A percentile compares a stretch with the other conserved stretches of the same genome.
These are phyloP conservation scores for Ochotona princeps DNA, from an alignment of 2,113 vertebrate species.

Conservation along the genomic window DNA sequence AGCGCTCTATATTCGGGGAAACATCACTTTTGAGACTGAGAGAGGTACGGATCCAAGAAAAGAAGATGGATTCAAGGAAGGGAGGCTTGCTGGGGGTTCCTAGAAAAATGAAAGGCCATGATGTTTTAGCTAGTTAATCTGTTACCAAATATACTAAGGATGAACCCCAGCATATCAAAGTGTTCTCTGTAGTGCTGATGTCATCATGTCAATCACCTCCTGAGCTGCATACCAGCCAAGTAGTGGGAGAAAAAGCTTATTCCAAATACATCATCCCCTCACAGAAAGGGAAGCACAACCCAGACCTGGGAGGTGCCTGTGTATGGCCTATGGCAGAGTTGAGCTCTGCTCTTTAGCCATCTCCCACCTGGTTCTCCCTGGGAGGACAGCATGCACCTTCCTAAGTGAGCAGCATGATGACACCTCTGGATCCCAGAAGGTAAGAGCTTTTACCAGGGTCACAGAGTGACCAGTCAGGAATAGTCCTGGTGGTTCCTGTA, in stretches of 20 bases:
- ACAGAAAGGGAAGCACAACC: background rate
- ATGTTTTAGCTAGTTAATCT: conserved; percentile 25
- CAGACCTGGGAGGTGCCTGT: background rate
- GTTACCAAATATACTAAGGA: background rate
- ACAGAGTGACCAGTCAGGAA: background rate
- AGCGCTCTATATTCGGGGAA: conserved; percentile 15
- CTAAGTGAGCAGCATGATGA: background rate
- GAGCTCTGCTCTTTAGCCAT: background rate
- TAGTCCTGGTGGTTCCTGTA: conserved; percentile 30
- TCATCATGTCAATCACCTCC: background rate
- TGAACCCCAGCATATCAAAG: conserved; percentile 18
- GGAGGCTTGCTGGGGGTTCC: background rate
- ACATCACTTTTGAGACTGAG: conserved; percentile 19
- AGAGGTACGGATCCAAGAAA: background rate
- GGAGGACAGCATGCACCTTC: background rate
- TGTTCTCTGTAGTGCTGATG: background rate
- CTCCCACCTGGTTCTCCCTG: background rate
- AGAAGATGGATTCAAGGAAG: conserved; percentile 40
- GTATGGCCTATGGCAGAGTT: background rate
- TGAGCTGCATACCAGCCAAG: background rate
- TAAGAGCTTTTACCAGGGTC: conserved; percentile 20
- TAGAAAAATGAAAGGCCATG: conserved; percentile 36
- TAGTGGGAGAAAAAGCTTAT: background rate
- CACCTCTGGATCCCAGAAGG: background rate
- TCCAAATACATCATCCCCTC: background rate